These are phyloP conservation scores for Bucorvus abyssinicus DNA, from an alignment of 2,797 vertebrate genomes.

Conservation along the genomic window DNA sequence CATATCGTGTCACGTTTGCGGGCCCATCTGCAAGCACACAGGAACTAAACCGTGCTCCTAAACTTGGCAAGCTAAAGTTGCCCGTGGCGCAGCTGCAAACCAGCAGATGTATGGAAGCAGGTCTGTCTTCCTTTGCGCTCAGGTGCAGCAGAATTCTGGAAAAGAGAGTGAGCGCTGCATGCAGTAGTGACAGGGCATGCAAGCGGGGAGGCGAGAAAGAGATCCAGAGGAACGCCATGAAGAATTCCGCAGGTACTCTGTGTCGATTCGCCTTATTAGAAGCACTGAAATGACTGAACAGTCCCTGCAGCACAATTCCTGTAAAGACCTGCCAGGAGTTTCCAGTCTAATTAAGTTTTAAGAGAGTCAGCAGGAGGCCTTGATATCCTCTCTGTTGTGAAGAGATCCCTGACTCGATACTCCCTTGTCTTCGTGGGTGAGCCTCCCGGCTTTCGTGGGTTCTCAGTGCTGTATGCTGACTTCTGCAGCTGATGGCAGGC, in stretches of 20 bases:
- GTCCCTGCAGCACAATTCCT: constrained; percentile 12
- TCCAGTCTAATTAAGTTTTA: constrained; percentile 47
- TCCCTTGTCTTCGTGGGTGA: not conserved
- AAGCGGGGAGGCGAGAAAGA: not conserved
- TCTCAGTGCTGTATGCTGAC: not conserved
- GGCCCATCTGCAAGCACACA: not conserved
- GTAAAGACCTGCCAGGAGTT: constrained; percentile 27
- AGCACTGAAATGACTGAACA: not conserved
- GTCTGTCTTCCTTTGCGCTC: not conserved
- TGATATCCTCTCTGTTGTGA: not conserved
- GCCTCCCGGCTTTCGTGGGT: not conserved
- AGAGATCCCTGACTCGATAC: not conserved
- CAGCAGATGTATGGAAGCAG: not conserved
- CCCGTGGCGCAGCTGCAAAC: not conserved
- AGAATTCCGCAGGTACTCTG: not conserved
- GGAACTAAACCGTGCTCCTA: not conserved
- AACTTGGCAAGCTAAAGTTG: not conserved
- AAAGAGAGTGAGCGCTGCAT: not conserved
- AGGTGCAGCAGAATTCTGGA: not conserved
- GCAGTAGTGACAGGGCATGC: not conserved
- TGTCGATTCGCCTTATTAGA: not conserved
- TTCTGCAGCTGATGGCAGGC: not conserved
- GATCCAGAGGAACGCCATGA: not conserved
- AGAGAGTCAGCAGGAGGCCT: not conserved
- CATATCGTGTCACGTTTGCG: not conserved